Base-by-base conservation (phyloP, 2,888 invertebrate genomes). In the Drosophila prostipennis region DNA sequence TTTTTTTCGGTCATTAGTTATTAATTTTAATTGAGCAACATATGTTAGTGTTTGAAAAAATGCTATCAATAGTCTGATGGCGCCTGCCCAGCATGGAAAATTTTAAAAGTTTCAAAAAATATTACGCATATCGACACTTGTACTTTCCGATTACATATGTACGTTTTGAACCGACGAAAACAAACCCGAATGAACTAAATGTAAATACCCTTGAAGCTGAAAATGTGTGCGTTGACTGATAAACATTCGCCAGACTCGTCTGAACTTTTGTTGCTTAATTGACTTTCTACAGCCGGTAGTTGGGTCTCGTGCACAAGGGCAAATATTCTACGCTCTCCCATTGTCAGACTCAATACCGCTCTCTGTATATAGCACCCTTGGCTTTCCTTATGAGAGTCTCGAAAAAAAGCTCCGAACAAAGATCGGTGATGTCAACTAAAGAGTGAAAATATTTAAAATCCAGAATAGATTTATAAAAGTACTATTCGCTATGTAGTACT, bases 301-400 rank as follows among this genome's bases (percentile, higher is more conserved):
- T 26, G 13, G 29, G 64, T 52, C 64, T 64, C 64, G 64, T 64
- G 43, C 29, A 7, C 63, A 13, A 63, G 29, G 43, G 19, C 64
- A 64, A 36, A 10, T 36, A 36, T 34, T 36, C 42, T 61, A 32
- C 29, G 29, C 51, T 51, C 63, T 52, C 42, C 13, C 29, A 14
- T 11, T 19, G 14, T 64, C 23, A 7, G 5, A 11, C n/a, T 26
- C 39, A 3, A 42, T 32, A 16, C 11, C n/a, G 16, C 16, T 29
- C 34, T 23, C 32, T n/a, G 2, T 37, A 23, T 14, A 2, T 54
- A 11, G 42, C 26, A 29, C 57, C 6, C 32, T 10, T 4, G 4
- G 19, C n/a, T 23, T 40, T 56, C 23, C 29, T 29, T 7, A 5
- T 2, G 26, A 29, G 32, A 57, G 11, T 10, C n/a, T n/a, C n/a